These are phyloP conservation scores for Ctenopoma multispine DNA, from an alignment of 2,797 vertebrate genomes.

Conservation along the genomic window DNA sequence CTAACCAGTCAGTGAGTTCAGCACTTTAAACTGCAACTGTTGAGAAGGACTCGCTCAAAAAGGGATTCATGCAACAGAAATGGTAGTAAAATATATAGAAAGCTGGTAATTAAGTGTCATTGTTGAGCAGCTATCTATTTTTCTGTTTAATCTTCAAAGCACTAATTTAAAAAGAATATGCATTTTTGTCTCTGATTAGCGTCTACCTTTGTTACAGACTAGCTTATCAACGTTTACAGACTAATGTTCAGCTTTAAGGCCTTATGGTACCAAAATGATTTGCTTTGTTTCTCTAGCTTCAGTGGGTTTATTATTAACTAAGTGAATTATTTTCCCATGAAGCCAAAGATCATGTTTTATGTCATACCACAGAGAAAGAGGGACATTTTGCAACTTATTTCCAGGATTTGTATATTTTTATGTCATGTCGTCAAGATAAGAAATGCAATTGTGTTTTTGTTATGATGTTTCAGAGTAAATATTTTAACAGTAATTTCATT, in stretches of 20 bases:
- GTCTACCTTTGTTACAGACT: too few relatives aligned
- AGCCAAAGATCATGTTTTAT: neutral
- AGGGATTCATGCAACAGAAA: neutral
- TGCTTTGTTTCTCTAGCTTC: neutral
- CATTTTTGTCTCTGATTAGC: neutral
- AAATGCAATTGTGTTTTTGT: neutral
- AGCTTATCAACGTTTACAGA: neutral
- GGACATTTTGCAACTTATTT: neutral
- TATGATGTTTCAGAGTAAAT: neutral
- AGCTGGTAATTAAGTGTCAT: neutral
- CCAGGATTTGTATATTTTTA: neutral
- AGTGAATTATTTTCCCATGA: neutral
- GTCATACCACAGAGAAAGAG: neutral
- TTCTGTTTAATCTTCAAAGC: neutral
- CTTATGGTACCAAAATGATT: neutral
- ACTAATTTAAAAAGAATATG: neutral
- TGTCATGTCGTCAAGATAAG: neutral
- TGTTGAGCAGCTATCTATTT: neutral
- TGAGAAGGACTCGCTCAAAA: neutral
- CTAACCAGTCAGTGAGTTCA: neutral
- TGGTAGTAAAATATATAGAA: neutral
- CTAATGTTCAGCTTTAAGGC: neutral
- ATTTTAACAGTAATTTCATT: neutral
- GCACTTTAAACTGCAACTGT: neutral
- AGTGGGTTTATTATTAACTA: neutral